phyloP scores from a whole-genome alignment of 2,113 vertebrate species.

The Trematomus loennbergii region DNA sequence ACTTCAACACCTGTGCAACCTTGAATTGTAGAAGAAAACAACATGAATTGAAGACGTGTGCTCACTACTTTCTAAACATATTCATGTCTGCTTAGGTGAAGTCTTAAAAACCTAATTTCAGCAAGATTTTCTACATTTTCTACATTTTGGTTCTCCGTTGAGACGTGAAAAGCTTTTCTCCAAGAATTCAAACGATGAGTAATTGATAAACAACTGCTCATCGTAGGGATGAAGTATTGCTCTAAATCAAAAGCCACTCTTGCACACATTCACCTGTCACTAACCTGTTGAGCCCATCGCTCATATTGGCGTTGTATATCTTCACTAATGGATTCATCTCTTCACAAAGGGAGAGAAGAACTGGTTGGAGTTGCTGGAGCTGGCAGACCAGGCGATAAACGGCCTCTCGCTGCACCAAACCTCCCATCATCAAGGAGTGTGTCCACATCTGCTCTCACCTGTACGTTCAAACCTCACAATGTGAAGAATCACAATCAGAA shows the following conservation, averaged over 20 bases:
- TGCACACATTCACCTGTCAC: neutral
- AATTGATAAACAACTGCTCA: too few relatives aligned
- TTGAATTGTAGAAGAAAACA: too few relatives aligned
- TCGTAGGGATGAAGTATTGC: too few relatives aligned
- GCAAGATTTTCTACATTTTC: too few relatives aligned
- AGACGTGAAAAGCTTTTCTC: too few relatives aligned
- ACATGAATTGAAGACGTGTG: too few relatives aligned
- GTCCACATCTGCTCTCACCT: constrained; percentile 90
- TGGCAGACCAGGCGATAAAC: constrained; percentile 88
- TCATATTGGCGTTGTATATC: neutral
- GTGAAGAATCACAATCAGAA: neutral
- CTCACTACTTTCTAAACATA: too few relatives aligned
- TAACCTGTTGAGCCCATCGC: neutral
- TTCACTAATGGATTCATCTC: constrained; percentile 21
- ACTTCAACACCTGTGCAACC: too few relatives aligned
- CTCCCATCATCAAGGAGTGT: constrained; percentile 88
- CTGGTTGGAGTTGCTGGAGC: constrained; percentile 90
- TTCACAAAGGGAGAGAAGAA: constrained; percentile 87
- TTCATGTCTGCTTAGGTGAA: too few relatives aligned
- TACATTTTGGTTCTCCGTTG: too few relatives aligned
- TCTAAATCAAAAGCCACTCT: neutral
- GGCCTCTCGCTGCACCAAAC: constrained; percentile 92
- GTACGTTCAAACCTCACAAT: constrained; percentile 76
- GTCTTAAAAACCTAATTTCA: too few relatives aligned
- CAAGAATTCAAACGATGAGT: too few relatives aligned